phyloP scores from a whole-genome alignment of 2,888 invertebrate species.

The Corbicula japonica region DNA sequence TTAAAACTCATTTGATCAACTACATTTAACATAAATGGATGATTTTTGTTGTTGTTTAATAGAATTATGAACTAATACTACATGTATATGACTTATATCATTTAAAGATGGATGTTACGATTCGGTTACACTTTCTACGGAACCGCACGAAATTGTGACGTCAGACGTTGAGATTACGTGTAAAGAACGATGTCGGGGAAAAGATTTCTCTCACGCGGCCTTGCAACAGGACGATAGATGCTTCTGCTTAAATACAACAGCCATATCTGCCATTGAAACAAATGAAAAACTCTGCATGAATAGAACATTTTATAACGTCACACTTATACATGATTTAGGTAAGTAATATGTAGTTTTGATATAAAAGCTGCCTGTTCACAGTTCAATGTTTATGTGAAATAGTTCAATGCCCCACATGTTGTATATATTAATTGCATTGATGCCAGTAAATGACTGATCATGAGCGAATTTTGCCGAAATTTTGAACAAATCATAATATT shows the following conservation, averaged over 20 bases:
- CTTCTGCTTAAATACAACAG: constrained; percentile 40
- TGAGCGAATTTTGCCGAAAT: too few species aligned
- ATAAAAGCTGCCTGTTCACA: background rate
- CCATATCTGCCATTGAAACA: background rate
- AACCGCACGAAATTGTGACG: constrained; percentile 13
- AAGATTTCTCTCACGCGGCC: constrained; percentile 33
- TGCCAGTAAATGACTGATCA: too few species aligned
- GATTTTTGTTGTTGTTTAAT: too few species aligned
- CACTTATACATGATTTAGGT: constrained; percentile 36
- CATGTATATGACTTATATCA: background rate
- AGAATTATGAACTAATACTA: background rate
- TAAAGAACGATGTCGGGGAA: constrained; percentile 50
- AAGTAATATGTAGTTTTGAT: background rate
- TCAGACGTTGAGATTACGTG: constrained; percentile 37
- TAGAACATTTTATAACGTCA: background rate
- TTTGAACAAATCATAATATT: too few species aligned
- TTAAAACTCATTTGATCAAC: too few species aligned
- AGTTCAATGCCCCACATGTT: too few species aligned
- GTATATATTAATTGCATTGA: too few species aligned
- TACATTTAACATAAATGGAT: too few species aligned
- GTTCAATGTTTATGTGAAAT: too few species aligned
- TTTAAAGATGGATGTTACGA: constrained; percentile 55
- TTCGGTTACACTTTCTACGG: background rate
- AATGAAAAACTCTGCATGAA: constrained; percentile 11
- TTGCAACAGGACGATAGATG: constrained; percentile 26